Evolutionary conservation across 2,888 invertebrate genomes (phyloP).

Genomic region (Cancer borealis): DNA sequence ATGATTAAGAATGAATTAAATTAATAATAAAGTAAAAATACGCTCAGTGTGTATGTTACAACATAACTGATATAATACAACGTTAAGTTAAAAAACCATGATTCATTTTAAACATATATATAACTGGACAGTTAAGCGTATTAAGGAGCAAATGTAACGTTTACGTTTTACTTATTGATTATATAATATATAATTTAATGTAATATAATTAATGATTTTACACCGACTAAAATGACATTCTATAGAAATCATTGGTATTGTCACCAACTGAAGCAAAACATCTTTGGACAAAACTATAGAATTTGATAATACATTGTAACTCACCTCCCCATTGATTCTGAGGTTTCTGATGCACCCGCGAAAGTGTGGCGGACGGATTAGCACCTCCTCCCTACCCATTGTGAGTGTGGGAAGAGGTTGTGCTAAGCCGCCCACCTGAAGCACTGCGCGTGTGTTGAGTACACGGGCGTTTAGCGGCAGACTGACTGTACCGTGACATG

Average conservation of each 20-base stretch:
- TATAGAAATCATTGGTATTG: not conserved
- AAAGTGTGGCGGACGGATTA: not conserved
- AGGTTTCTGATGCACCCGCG: slow-evolving; percentile 60
- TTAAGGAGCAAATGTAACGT: too few relatives aligned
- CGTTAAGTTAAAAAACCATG: not conserved
- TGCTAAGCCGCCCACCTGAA: slow-evolving; percentile 56
- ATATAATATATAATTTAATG: too few relatives aligned
- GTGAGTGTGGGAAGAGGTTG: not conserved
- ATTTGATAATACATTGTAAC: not conserved
- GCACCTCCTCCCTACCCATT: not conserved
- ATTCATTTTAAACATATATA: not conserved
- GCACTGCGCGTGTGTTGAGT: slow-evolving; percentile 41
- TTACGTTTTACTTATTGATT: too few relatives aligned
- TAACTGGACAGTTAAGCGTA: not conserved
- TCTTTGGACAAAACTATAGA: not conserved
- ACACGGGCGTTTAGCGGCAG: slow-evolving; percentile 53
- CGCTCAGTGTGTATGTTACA: not conserved
- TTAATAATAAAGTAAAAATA: not conserved
- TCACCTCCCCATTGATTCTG: slow-evolving; percentile 57
- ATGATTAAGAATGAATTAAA: too few relatives aligned
- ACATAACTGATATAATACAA: not conserved
- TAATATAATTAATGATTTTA: too few relatives aligned
- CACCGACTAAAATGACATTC: too few relatives aligned
- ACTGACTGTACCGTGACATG: slow-evolving; percentile 21
- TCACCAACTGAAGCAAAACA: not conserved